Conservation (phyloP, 2,888 invertebrate species). For the Epinotia demarniana region DNA sequence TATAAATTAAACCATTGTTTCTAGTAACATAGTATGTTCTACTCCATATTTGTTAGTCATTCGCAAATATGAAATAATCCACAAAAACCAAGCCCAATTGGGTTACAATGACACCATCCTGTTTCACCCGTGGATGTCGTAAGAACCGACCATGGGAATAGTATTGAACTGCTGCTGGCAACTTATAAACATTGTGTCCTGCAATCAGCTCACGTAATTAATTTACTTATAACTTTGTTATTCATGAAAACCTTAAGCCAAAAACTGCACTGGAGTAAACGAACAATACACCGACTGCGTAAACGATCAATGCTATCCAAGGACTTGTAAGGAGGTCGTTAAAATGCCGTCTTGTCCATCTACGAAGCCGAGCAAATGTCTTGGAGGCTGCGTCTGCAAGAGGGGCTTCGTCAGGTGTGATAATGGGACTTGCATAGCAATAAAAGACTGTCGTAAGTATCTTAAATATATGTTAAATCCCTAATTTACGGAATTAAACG, state of each 20-base stretch:
- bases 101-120: too few relatives aligned
- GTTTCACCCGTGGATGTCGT: too few relatives aligned
- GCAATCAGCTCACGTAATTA: too few relatives aligned
- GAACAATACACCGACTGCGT: slow-evolving; percentile 13
- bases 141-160: too few relatives aligned
- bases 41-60: too few relatives aligned
- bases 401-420: slow-evolving; percentile 28
- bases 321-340: slow-evolving; percentile 21
- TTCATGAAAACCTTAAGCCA: not conserved
- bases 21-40: too few relatives aligned
- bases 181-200: too few relatives aligned
- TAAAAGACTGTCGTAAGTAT: slow-evolving; percentile 30
- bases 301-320: slow-evolving; percentile 13
- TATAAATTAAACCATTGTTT: too few relatives aligned
- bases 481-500: not conserved
- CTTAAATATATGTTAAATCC: not conserved
- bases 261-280: slow-evolving; percentile 12
- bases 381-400: slow-evolving; percentile 19
- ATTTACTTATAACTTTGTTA: too few relatives aligned
- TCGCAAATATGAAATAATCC: too few relatives aligned
- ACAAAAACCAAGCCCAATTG: too few relatives aligned
- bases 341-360: slow-evolving; percentile 20
- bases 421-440: slow-evolving; percentile 21
- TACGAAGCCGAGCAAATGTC: slow-evolving; percentile 7
- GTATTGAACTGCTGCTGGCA: too few relatives aligned